Base-by-base conservation (phyloP, 2,888 invertebrate genomes). In the Anagyrus pseudococci region DNA sequence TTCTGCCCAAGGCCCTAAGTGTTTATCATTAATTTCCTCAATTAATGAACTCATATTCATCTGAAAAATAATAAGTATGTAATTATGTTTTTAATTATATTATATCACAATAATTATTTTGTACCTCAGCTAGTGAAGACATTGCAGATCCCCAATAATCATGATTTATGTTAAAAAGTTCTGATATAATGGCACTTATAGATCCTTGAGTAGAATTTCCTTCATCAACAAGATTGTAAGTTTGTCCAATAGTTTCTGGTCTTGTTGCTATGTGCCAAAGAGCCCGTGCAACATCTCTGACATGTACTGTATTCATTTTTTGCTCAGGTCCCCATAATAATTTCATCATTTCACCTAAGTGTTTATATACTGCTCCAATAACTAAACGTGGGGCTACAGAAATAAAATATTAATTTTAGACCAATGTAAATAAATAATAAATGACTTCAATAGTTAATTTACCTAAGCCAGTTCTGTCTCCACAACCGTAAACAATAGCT, bases 11-110 rank as follows among this genome's bases (percentile, higher is more conserved):
- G 95, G 94, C 0, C 87, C 88, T 83, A 96, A 86, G 80, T 96
- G 96, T 78, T 95, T 95, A 81, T 96, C 96, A 80, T 96, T 96
- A 0, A 94, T 93, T 74, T 96, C 94, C 71, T 94, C 94, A 0
- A 93, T 91, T 4, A 93, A 89, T 8, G 87, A 87, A 1, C 86
- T 86, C 82, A 94, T 88, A 82, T 94, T 94, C 47, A 86, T 83
- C 93, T 93, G 78, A 37, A 37, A 37, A n/a, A n/a, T n/a, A n/a
- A n/a, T n/a, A n/a, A n/a, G n/a, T n/a, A n/a, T n/a, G n/a, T n/a
- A n/a, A n/a, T n/a, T n/a, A n/a, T n/a, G 8, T 2, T 37, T 8
- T 47, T 55, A 66, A 53, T 53, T 13, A 4, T 2, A 15, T 25
- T 43, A 22, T n/a, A 10, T 15, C 20, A 17, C 15, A 17, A 26